Base-by-base conservation (phyloP, 2,797 vertebrate species). In the Gambusia yucatana region DNA sequence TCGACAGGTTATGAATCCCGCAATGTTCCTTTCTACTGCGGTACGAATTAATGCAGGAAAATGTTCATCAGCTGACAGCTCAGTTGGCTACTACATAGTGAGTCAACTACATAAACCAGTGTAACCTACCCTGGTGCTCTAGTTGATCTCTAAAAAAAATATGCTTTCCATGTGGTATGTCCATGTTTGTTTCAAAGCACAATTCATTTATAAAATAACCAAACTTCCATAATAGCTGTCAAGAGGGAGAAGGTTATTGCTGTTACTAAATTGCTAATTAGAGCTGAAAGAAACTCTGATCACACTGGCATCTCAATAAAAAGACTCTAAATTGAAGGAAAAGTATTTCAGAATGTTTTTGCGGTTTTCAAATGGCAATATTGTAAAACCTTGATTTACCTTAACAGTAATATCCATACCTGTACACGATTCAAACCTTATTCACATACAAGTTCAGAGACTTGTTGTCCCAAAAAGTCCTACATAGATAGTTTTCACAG, bases 351-450 rank as follows among this genome's bases (percentile, higher is more conserved):
- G 5, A 28, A 16, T 30, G 6, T 61, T 28, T 6, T 30, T 61
- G 28, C 6, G 0, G 5, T 61, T 59, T 61, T 61, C 13, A 33
- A 61, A 61, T 14, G 57, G 7, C 7, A 22, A 52, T 20, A 52
- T 9, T 52, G 22, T 25, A 52, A 52, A 52, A 52, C 7, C 7
- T 52, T 52, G 3, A 30, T 59, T 59, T 59, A 59, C 55, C n/a
- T 43, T 1, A 76, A 75, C 79, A 39, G 79, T 28, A 17, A 10
- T 25, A n/a, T 30, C 16, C 22, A 69, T 55, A 4, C 50, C 59
- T 73, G 77, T 73, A 50, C 6, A 33, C 16, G 57, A 63, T 20
- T 46, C 79, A 77, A 84, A 88, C 87, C 84, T 77, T 86, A 86
- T 73, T 71, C 76, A 41, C 9, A 39, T n/a, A 36, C 71, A 55